Evolutionary conservation across 2,888 invertebrate species (phyloP), one percentile per base, ranked within the genome.

Genomic region (Oegoconia quadripuncta): DNA sequence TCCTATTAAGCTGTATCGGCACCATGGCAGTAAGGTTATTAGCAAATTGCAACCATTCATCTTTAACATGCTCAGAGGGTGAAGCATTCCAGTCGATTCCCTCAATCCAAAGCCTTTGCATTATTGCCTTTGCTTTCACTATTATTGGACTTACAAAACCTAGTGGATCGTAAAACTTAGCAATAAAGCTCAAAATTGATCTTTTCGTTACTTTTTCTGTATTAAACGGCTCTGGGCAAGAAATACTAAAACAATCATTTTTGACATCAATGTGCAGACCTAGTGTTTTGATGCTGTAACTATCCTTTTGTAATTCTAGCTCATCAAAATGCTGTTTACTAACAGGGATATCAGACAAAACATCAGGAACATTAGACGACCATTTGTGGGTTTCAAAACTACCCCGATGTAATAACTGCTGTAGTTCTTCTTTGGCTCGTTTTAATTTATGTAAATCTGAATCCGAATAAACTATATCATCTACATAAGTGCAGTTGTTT

Each of bases 101-200:
- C 3, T 18, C 15, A 9, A 7, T 9, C 47, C 47, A 47, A 1
- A 48, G n/a, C 15, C 36, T 45, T 17, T 50, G 48, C 42, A 48
- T 48, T 6, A 46, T 36, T 8, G 26, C 26, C 22, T 44, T 47
- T 3, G 45, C n/a, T n/a, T n/a, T n/a, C n/a, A n/a, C n/a, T n/a
- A n/a, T n/a, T n/a, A n/a, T n/a, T n/a, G n/a, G n/a, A 44, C 12
- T 9, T 18, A 35, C 34, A n/a, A 41, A 39, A 3, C 46, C 51
- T 18, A 49, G 13, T 1, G 48, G 51, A 16, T 52, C 49, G 41
- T 41, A 49, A 13, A 46, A 46, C 23, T 38, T 47, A 11, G 35
- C 16, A 22, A 52, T 49, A 17, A 36, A 42, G 20, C 41, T 43
- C 9, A 49, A 22, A 22, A 48, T 43, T 7, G 33, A 7, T 2